phyloP scores from a whole-genome alignment of 2,888 invertebrate species.

The Calliopum simillimum region DNA sequence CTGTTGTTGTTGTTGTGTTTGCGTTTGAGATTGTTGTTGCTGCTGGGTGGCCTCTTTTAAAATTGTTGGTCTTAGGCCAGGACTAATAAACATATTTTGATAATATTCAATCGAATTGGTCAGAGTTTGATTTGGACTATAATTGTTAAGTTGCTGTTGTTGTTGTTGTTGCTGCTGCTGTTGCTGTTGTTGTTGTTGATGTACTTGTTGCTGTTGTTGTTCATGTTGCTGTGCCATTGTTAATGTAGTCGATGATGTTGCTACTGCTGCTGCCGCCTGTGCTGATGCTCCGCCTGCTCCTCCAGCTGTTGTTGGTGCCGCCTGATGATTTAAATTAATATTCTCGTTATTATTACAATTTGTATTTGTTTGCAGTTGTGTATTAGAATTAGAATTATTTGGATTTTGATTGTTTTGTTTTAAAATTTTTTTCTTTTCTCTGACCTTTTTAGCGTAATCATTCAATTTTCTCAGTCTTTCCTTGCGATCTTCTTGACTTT shows the following conservation, averaged over 20 bases:
- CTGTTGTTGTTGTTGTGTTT: conserved; percentile 47
- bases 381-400: conserved; percentile 50
- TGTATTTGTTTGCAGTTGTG: conserved; percentile 52
- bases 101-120: conserved; percentile 64
- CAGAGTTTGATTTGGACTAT: conserved; percentile 46
- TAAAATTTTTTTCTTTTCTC: conserved; percentile 66
- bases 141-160: conserved; percentile 29
- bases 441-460: conserved; percentile 68
- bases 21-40: conserved; percentile 46
- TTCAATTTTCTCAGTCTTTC: conserved; percentile 67
- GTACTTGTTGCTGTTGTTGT: conserved; percentile 47
- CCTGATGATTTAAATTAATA: conserved; percentile 63
- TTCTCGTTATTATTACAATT: conserved; percentile 63
- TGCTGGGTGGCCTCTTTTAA: conserved; percentile 52
- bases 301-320: conserved; percentile 47
- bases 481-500: conserved; percentile 64
- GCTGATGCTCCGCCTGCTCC: conserved; percentile 38
- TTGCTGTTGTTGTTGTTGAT: conserved; percentile 46
- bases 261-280: conserved; percentile 18
- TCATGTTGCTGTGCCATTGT: conserved; percentile 40
- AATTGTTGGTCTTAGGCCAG: conserved; percentile 57
- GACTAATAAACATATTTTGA: conserved; percentile 66
- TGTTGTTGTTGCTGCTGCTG: conserved; percentile 51
- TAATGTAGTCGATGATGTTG: background rate
- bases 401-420: conserved; percentile 58